These are phyloP conservation scores for Drosophila quinaria DNA, from an alignment of 2,888 invertebrate species.

Conservation along the genomic window DNA sequence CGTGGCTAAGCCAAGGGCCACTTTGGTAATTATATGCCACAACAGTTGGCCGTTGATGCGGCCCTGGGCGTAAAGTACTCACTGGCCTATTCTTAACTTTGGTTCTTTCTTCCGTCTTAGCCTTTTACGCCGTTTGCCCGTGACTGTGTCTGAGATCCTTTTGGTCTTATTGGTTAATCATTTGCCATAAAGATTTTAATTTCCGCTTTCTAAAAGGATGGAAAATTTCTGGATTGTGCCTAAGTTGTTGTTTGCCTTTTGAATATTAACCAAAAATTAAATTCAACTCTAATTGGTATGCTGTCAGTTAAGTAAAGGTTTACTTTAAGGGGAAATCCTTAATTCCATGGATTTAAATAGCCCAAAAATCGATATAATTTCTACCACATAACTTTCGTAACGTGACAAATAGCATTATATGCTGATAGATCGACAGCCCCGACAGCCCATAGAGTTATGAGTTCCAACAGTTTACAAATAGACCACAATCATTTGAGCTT, in stretches of 20 bases:
- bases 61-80: constrained; percentile 37
- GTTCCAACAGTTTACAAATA: constrained; percentile 29
- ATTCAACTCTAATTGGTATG: constrained; percentile 42
- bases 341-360: constrained; percentile 19
- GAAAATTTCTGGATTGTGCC: constrained; percentile 10
- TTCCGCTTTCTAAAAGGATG: constrained; percentile 69
- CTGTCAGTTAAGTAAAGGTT: constrained; percentile 1
- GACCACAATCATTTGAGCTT: constrained; percentile 54
- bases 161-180: constrained; percentile 81
- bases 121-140: constrained; percentile 28
- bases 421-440: constrained; percentile 22
- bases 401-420: constrained; percentile 32
- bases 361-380: constrained; percentile 16
- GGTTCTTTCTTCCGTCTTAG: constrained; percentile 27
- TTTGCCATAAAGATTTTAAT: constrained; percentile 81
- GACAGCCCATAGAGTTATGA: constrained; percentile 39
- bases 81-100: constrained; percentile 16
- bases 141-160: constrained; percentile 34
- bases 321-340: background rate
- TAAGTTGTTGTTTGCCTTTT: constrained; percentile 53
- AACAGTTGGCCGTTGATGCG: constrained; percentile 51
- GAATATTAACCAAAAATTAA: constrained; percentile 53
- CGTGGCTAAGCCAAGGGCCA: constrained; percentile 53
- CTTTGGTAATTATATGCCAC: constrained; percentile 76
- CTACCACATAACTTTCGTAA: background rate